Evolutionary conservation across 2,797 vertebrate species (phyloP).

Genomic region (Nothura maculosa): DNA sequence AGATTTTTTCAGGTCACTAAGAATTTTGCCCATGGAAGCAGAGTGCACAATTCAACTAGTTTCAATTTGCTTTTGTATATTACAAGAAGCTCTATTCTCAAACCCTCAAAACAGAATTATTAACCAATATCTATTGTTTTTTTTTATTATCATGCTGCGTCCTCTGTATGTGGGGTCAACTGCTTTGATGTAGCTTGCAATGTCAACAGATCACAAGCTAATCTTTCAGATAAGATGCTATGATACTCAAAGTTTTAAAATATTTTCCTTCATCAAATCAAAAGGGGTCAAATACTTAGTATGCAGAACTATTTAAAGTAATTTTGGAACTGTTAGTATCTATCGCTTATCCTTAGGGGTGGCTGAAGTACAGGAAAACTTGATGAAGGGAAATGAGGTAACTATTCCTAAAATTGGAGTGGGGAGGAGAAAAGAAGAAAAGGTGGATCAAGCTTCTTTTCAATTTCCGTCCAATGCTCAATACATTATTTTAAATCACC

Average conservation of each 20-base stretch:
- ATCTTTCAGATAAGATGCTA: neutral
- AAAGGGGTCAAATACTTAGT: neutral
- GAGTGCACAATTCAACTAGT: no score
- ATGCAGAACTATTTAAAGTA: neutral
- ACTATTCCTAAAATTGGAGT: neutral
- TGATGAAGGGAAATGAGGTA: neutral
- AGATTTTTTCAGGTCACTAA: neutral
- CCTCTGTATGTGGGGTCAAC: neutral
- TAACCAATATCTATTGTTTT: neutral
- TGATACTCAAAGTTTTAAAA: neutral
- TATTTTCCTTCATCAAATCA: neutral
- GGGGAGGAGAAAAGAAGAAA: neutral
- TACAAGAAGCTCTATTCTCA: neutral
- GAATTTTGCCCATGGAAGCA: neutral
- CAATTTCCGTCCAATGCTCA: neutral
- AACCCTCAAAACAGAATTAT: neutral
- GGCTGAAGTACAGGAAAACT: neutral
- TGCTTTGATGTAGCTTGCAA: neutral
- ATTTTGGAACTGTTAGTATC: neutral
- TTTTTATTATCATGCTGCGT: no score
- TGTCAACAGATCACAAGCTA: neutral
- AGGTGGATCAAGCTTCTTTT: neutral
- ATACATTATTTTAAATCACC: neutral
- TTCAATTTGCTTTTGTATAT: neutral
- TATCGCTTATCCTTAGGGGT: neutral